Percentiles rank a stretch among this genome's conserved stretches.
Conservation (phyloP, 2,797 vertebrate genomes). For the Argentina silus region DNA sequence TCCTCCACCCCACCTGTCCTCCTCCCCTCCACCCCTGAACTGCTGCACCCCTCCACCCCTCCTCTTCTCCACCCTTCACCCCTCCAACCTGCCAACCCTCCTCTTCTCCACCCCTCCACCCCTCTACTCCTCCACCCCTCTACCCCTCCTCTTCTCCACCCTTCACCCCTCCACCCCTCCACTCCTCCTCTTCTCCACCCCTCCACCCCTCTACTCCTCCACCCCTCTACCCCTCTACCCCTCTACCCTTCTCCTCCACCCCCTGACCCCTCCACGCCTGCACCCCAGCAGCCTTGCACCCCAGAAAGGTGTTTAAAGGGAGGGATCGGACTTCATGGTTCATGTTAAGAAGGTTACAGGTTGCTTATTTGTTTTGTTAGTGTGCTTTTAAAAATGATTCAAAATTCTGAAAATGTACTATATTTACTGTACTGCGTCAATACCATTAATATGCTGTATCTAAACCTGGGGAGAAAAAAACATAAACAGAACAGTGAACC, state of each 20-base stretch:
- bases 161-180: neutral
- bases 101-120: too few species aligned
- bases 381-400: neutral
- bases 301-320: neutral
- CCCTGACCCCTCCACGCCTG: too few species aligned
- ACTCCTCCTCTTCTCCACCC: neutral
- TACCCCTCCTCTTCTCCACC: neutral
- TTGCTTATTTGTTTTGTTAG: neutral
- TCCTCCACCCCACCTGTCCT: constrained; percentile 3
- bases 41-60: too few species aligned
- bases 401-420: too few species aligned
- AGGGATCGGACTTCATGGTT: neutral
- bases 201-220: too few species aligned
- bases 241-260: neutral
- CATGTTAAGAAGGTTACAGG: too few species aligned
- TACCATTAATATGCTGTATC: neutral
- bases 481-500: neutral
- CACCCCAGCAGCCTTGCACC: too few species aligned
- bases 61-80: too few species aligned
- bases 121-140: too few species aligned
- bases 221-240: neutral
- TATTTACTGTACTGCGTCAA: neutral
- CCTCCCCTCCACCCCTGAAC: constrained; percentile 21
- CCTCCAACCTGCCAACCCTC: too few species aligned
- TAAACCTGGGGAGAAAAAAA: neutral